These are phyloP conservation scores for Microplitis mediator DNA, from an alignment of 1,140 invertebrate genomes.

Conservation along the genomic window DNA sequence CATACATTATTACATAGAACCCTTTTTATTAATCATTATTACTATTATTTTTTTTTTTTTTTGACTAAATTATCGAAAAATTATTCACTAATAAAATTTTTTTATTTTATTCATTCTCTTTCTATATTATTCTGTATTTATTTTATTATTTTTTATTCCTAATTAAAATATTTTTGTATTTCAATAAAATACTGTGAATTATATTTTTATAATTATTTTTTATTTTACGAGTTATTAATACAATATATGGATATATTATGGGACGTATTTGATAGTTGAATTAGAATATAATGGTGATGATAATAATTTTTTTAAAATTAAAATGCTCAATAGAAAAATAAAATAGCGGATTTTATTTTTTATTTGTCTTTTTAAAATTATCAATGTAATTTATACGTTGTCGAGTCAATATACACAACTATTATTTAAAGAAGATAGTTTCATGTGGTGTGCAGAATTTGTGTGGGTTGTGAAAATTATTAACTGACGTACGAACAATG, in stretches of 20 bases:
- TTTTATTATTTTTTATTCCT: neutral
- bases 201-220: neutral
- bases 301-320: too few species aligned
- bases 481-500: constrained; percentile 38
- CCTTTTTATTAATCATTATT: neutral
- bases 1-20: neutral
- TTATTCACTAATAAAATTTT: neutral
- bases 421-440: constrained; percentile 39
- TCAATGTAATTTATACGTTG: constrained; percentile 45
- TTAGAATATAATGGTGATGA: neutral
- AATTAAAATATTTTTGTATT: neutral
- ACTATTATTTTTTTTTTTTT: too few species aligned
- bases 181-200: neutral
- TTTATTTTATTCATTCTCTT: neutral
- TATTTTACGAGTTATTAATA: neutral
- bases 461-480: constrained; percentile 49
- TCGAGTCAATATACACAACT: constrained; percentile 43
- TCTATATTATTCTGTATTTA: neutral
- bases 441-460: neutral
- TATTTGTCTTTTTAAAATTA: constrained; percentile 35
- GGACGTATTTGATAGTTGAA: neutral
- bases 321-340: too few species aligned
- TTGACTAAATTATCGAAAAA: constrained; percentile 2
- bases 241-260: neutral
- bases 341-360: neutral